Evolutionary conservation across 2,888 invertebrate species (phyloP), one percentile per base, ranked within the genome.

Genomic region (Lottia gigantea): DNA sequence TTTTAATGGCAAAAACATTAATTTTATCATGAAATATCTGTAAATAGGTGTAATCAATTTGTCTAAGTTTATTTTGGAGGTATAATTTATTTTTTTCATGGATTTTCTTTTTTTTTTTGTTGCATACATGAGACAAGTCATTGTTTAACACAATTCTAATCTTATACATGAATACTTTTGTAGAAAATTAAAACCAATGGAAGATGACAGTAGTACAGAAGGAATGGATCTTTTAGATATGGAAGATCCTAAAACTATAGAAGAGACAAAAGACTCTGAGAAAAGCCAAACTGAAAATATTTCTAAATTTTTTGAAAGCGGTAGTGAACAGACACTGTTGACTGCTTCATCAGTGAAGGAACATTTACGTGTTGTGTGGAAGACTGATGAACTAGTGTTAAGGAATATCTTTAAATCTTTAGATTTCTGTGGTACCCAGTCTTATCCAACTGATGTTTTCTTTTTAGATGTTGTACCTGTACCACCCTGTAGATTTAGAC

Each of bases 391-490:
- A 61, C 91, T 92, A 0, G 89, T 95, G 8, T 86, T 98, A 2
- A 88, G 89, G 73, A 87, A 92, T n/a, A 89, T 95, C n/a, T 91
- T 78, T 68, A 80, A 78, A 7, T 80, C 78, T 15, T 71, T 87
- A 61, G 75, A 77, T 19, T 63, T 69, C 25, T 71, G 76, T 2
- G 70, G 45, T 7, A 62, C 62, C 0, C 49, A 67, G 2, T 70
- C 79, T n/a, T 63, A 72, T 62, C 86, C 95, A 0, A 93, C 94
- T 0, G 95, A 98, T 89, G 87, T 94, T 69, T 94, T 98, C 86
- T 99, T 97, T 85, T 92, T 95, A 87, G 93, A 95, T 77, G 90
- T 93, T 0, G 86, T 99, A 25, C 92, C 95, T 4, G 97, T 99
- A 0, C 91, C 95, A 25, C 97, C 99, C 0, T 92, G 95, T 0